phyloP scores from a whole-genome alignment of 2,797 vertebrate genomes.

The Argyrosomus regius region DNA sequence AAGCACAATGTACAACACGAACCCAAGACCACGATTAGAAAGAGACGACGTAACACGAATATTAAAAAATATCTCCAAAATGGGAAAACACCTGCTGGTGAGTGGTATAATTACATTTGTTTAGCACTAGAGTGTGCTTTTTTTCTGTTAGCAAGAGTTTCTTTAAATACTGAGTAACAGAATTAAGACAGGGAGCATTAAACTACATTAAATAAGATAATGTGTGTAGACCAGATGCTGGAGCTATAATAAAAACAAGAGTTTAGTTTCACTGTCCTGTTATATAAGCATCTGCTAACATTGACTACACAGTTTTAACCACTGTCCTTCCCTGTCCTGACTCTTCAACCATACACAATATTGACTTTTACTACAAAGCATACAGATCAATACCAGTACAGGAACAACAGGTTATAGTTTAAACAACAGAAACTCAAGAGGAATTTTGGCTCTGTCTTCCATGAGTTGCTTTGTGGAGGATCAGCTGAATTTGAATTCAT shows the following conservation, averaged over 20 bases:
- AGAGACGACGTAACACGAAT: conserved; percentile 22
- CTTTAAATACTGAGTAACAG: conserved; percentile 26
- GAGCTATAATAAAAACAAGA: conserved; percentile 60
- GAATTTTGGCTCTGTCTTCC: conserved; percentile 1
- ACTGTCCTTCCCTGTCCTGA: conserved; percentile 29
- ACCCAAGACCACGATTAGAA: conserved; percentile 40
- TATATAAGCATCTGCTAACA: conserved; percentile 59
- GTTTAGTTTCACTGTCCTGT: conserved; percentile 56
- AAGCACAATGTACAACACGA: conserved; percentile 54
- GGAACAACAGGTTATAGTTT: conserved; percentile 75
- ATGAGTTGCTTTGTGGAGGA: conserved; percentile 32
- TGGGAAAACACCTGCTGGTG: conserved; percentile 11
- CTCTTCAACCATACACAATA: conserved; percentile 56
- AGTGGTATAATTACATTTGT: conserved; percentile 1
- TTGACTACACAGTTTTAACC: conserved; percentile 21
- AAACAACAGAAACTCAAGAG: conserved; percentile 56
- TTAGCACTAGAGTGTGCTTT: background rate
- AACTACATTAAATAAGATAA: conserved; percentile 53
- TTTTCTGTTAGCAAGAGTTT: background rate
- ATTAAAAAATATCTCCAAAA: conserved; percentile 22
- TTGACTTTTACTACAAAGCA: conserved; percentile 75
- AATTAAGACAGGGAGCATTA: conserved; percentile 33
- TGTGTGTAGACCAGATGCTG: conserved; percentile 54
- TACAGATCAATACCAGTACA: conserved; percentile 70
- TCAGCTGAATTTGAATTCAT: conserved; percentile 42